A percentile compares a stretch with the other conserved stretches of the same genome.
Evolutionary conservation across 2,888 invertebrate genomes (phyloP).

Genomic region (Napeogenes inachia): DNA sequence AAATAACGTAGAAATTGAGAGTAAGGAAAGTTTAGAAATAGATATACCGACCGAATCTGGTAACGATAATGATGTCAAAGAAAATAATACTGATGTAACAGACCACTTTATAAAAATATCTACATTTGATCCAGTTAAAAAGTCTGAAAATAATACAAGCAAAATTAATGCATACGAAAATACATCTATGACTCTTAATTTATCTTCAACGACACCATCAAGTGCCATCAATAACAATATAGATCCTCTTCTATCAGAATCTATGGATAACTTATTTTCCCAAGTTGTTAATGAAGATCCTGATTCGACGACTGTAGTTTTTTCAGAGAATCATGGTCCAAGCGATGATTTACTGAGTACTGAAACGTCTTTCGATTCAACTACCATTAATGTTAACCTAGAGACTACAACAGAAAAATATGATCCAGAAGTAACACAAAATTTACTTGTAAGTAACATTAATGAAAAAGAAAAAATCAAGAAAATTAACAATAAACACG

Average conservation of each 20-base stretch:
- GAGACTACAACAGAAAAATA: slow-evolving; percentile 22
- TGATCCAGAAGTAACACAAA: slow-evolving; percentile 21
- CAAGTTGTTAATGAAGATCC: slow-evolving; percentile 57
- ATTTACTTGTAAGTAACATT: slow-evolving; percentile 2
- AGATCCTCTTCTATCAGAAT: slow-evolving; percentile 64
- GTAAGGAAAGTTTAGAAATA: slow-evolving; percentile 65
- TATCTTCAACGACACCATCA: slow-evolving; percentile 27
- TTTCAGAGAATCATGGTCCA: slow-evolving; percentile 21
- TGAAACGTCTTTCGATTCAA: slow-evolving; percentile 34
- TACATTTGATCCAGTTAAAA: slow-evolving; percentile 55
- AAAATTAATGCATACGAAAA: slow-evolving; percentile 15
- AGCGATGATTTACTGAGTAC: slow-evolving; percentile 34
- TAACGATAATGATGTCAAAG: slow-evolving; percentile 36
- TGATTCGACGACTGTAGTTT: slow-evolving; percentile 27
- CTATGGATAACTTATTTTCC: slow-evolving; percentile 71
- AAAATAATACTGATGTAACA: slow-evolving; percentile 26
- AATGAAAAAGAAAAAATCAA: slow-evolving; percentile 10
- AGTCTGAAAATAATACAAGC: slow-evolving; percentile 28
- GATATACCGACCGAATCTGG: slow-evolving; percentile 53
- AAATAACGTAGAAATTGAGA: slow-evolving; percentile 52
- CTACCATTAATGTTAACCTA: slow-evolving; percentile 30
- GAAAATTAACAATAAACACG: slow-evolving; percentile 19
- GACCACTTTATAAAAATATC: slow-evolving; percentile 65
- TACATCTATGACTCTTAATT: too few relatives aligned
- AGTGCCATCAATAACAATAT: slow-evolving; percentile 38